Evolutionary conservation across 1,140 invertebrate species (phyloP), one percentile per base, ranked within the genome.

Genomic region (fruit fly (Drosophila melanogaster)): DNA sequence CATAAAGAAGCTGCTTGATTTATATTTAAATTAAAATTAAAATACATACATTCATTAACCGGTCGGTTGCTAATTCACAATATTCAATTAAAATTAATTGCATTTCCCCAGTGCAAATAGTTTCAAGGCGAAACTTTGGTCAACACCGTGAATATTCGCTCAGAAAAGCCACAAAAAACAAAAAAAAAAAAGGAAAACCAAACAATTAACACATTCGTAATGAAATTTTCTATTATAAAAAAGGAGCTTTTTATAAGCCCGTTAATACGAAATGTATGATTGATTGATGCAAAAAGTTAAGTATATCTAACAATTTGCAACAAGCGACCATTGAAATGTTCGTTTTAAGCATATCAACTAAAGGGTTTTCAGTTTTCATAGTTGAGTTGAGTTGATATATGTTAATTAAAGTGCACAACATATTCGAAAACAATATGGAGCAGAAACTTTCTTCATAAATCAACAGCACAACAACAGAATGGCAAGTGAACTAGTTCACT

Each of bases 1-100:
- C 50, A 30, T 44, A 70, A 70, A 70, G 43, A 69, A 30, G 10
- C 51, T 41, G 41, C 37, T 57, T 71, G 67, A 71, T 71, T 71
- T 71, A 71, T 70, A 70, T 70, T 70, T 49, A 71, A 71, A 70
- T 70, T 70, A 41, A 71, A 71, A 70, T 57, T 40, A 70, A 70
- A 47, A 70, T 47, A 55, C 67, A 40, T 40, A 55, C 67, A 40
- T 49, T 70, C 51, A 69, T 70, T 70, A 70, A 71, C 50, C 67
- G 67, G 24, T 33, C 66, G 67, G 35, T 71, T 65, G 55, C 67
- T 70, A 71, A 71, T 70, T 40, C 70, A 41, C 64, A 70, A 43
- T 40, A 57, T 57, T 71, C 67, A 71, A 71, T 71, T 71, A 71
- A 71, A 71, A 71, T 71, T 71, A 71, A 70, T 71, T 71, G 67